Evolutionary conservation across 2,113 vertebrate genomes (phyloP).

Genomic region (Lepidothrix coronata): DNA sequence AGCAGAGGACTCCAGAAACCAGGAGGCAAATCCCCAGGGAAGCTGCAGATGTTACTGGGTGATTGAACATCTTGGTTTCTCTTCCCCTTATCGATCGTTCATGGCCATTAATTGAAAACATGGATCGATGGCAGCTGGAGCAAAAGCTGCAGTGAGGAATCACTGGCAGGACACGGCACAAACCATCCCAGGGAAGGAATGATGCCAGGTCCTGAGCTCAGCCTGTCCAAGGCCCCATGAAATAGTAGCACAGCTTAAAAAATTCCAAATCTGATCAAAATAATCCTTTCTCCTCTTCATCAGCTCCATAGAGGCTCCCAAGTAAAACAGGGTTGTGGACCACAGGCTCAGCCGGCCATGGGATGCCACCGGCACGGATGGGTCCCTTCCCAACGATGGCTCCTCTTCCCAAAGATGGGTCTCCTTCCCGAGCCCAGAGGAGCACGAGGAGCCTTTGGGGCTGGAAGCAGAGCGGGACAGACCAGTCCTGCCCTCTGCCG

Average conservation of each 20-base stretch:
- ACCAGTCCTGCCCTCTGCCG: conserved; percentile 35
- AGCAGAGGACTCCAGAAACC: background rate
- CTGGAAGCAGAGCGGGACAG: rapidly evolving
- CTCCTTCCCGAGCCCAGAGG: no score
- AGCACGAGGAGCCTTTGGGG: background rate
- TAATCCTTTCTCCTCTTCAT: background rate
- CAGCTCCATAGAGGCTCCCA: background rate
- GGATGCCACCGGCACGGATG: rapidly evolving
- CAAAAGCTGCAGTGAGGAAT: background rate
- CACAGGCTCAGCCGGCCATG: rapidly evolving
- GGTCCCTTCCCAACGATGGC: background rate
- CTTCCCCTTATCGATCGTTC: rapidly evolving
- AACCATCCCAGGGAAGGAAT: background rate
- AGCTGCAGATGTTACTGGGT: background rate
- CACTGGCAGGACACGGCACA: rapidly evolving
- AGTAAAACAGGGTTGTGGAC: background rate
- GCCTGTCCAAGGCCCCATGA: background rate
- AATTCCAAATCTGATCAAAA: background rate
- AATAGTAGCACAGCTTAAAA: background rate
- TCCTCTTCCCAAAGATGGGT: background rate
- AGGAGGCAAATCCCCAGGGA: background rate
- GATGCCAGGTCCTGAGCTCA: background rate
- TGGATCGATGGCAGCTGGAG: background rate
- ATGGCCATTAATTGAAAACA: rapidly evolving
- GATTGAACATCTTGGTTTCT: background rate